These are phyloP conservation scores for Opisthocomus hoazin DNA, from an alignment of 2,113 vertebrate species.

Conservation along the genomic window DNA sequence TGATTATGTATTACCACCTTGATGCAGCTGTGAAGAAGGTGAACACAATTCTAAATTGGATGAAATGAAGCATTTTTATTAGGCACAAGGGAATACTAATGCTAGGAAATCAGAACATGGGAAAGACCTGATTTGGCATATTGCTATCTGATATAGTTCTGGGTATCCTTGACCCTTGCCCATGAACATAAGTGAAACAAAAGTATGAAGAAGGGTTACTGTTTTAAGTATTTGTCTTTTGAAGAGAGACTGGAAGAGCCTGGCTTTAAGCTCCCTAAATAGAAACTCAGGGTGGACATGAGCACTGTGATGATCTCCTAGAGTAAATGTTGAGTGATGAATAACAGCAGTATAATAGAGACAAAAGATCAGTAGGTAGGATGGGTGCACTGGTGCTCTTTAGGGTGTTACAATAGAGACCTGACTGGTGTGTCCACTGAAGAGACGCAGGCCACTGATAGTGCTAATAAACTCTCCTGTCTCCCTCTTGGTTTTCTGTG, in stretches of 20 bases:
- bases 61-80: background rate
- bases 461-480: background rate
- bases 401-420: background rate
- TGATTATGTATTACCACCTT: background rate
- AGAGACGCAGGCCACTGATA: background rate
- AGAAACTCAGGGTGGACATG: background rate
- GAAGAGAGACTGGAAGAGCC: background rate
- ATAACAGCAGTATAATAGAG: background rate
- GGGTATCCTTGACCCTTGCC: background rate
- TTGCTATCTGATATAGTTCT: background rate
- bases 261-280: background rate
- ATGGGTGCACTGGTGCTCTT: background rate
- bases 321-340: background rate
- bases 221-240: background rate
- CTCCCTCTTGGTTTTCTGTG: background rate
- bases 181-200: background rate
- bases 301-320: background rate
- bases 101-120: background rate
- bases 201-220: background rate
- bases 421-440: background rate
- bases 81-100: background rate
- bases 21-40: background rate
- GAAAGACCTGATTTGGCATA: background rate
- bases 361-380: background rate
- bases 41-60: background rate